A percentile compares a stretch with the other conserved stretches of the same genome.
phyloP scores from a whole-genome alignment of 2,888 invertebrate species.

The Zeuzera pyrina region DNA sequence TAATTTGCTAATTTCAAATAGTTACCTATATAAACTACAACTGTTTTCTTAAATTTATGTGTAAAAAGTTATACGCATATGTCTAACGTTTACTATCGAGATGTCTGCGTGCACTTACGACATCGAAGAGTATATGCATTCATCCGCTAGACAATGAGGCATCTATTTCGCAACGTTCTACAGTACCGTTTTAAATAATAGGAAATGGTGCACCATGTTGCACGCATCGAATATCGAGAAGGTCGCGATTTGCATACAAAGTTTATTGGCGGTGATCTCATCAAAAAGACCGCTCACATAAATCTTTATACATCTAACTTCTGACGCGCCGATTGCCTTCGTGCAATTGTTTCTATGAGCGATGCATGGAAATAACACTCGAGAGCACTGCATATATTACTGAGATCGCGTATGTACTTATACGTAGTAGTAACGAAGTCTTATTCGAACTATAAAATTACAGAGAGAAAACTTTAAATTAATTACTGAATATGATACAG shows the following conservation, averaged over 20 bases:
- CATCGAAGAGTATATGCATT: constrained; percentile 33
- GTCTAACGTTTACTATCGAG: too few relatives aligned
- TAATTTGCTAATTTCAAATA: too few relatives aligned
- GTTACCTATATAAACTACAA: too few relatives aligned
- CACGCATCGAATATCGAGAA: constrained; percentile 60
- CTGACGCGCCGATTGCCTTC: constrained; percentile 69
- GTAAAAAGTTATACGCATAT: too few relatives aligned
- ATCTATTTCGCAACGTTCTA: constrained; percentile 55
- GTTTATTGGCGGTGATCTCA: constrained; percentile 63
- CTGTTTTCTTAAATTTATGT: too few relatives aligned
- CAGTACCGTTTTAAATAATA: constrained; percentile 56
- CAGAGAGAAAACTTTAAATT: too few relatives aligned
- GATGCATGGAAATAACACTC: constrained; percentile 67
- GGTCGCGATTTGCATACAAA: constrained; percentile 65
- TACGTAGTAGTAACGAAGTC: too few relatives aligned
- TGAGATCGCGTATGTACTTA: too few relatives aligned
- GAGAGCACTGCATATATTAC: too few relatives aligned
- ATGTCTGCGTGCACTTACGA: constrained; percentile 29
- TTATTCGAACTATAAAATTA: too few relatives aligned
- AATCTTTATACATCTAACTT: constrained; percentile 68
- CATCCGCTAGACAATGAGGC: constrained; percentile 53
- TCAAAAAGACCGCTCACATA: constrained; percentile 70
- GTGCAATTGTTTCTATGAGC: constrained; percentile 74
- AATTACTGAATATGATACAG: too few relatives aligned
- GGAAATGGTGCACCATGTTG: constrained; percentile 64